phyloP scores from a whole-genome alignment of 2,888 invertebrate genomes.

The Caenorhabditis macrosperma region DNA sequence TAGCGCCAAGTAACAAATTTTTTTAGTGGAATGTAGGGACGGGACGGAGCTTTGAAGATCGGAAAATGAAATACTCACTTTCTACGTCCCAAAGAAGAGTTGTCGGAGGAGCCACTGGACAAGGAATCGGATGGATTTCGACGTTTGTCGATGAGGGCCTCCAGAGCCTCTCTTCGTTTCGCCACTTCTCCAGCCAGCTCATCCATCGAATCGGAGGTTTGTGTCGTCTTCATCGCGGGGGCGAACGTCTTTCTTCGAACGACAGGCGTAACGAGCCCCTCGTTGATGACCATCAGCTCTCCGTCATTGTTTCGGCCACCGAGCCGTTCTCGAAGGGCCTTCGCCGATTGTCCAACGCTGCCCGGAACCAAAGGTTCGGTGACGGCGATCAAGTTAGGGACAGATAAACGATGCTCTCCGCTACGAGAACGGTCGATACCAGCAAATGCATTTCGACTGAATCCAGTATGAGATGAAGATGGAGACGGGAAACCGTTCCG shows the following conservation, averaged over 20 bases:
- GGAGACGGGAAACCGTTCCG: constrained; percentile 47
- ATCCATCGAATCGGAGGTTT: constrained; percentile 23
- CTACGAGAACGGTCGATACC: constrained; percentile 42
- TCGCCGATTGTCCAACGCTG: constrained; percentile 58
- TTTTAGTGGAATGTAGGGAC: too few species aligned
- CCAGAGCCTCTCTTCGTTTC: constrained; percentile 43
- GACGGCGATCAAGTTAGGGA: constrained; percentile 67
- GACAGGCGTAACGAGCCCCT: constrained; percentile 76
- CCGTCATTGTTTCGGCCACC: constrained; percentile 67
- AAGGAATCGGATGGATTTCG: constrained; percentile 44
- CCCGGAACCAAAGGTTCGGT: constrained; percentile 55
- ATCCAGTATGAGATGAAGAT: constrained; percentile 26
- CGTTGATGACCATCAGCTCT: constrained; percentile 75
- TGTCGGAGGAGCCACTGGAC: constrained; percentile 39
- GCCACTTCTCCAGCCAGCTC: constrained; percentile 41
- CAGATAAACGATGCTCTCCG: constrained; percentile 67
- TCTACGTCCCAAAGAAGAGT: constrained; percentile 29
- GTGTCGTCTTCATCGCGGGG: constrained; percentile 19
- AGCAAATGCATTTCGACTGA: constrained; percentile 35
- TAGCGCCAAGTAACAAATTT: constrained; percentile 1
- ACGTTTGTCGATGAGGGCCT: constrained; percentile 48
- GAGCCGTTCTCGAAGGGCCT: constrained; percentile 67
- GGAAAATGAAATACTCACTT: constrained; percentile 39
- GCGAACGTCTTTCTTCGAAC: constrained; percentile 72
- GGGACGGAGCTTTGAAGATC: too few species aligned